These are phyloP conservation scores for Rhyacichthys aspro DNA, from an alignment of 2,797 vertebrate genomes.

Conservation along the genomic window DNA sequence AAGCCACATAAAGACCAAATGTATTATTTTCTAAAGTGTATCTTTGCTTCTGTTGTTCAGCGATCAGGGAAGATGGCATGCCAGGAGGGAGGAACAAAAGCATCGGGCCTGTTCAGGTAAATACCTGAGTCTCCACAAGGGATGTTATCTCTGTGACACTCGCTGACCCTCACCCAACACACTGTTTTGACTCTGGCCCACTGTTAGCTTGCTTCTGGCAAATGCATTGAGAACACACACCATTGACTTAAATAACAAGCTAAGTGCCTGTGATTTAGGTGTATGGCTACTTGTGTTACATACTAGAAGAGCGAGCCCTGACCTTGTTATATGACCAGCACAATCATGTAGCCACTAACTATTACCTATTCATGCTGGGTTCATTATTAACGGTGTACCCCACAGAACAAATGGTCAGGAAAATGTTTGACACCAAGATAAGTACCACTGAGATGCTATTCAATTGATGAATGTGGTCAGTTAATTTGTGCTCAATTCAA, in stretches of 20 bases:
- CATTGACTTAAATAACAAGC: constrained; percentile 35
- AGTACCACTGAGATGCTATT: constrained; percentile 47
- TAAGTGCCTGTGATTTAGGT: constrained; percentile 25
- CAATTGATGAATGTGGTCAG: constrained; percentile 37
- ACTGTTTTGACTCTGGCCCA: not conserved
- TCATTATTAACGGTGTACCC: constrained; percentile 25
- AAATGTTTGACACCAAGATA: constrained; percentile 53
- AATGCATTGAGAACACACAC: constrained; percentile 25
- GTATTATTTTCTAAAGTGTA: constrained; percentile 33
- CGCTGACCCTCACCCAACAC: not conserved
- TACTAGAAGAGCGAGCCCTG: constrained; percentile 46
- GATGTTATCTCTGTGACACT: constrained; percentile 23
- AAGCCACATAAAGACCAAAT: not conserved
- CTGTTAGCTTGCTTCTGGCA: constrained; percentile 6
- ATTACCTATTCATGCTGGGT: constrained; percentile 34
- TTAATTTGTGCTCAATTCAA: constrained; percentile 47
- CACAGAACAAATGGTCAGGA: constrained; percentile 37
- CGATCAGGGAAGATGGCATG: constrained; percentile 99
- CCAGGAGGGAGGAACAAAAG: constrained; percentile 99
- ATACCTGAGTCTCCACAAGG: constrained; percentile 7
- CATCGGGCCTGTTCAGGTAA: constrained; percentile 98
- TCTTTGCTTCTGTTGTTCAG: constrained; percentile 73
- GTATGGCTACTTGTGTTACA: constrained; percentile 10
- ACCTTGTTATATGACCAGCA: constrained; percentile 47
- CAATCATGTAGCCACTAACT: constrained; percentile 31